phyloP scores from a whole-genome alignment of 2,113 vertebrate species.

The Nansenia antarctica region DNA sequence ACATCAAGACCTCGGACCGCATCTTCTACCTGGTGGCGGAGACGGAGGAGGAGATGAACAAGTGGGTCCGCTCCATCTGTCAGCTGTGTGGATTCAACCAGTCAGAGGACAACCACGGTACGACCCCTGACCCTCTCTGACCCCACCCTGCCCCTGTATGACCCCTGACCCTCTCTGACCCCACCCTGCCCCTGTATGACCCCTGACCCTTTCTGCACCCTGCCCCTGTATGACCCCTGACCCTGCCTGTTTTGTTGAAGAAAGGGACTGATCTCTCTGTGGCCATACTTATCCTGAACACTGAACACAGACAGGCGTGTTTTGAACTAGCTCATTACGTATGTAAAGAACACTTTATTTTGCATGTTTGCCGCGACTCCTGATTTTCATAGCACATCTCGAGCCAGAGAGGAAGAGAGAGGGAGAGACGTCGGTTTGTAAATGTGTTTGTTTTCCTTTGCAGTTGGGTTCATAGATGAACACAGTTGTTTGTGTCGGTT shows the following conservation, averaged over 20 bases:
- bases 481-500: no score
- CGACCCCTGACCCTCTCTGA: neutral
- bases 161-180: neutral
- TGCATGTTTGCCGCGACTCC: no score
- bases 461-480: no score
- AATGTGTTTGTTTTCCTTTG: no score
- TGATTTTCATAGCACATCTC: no score
- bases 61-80: constrained; percentile 98
- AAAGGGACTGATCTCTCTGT: constrained; percentile 30
- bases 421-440: no score
- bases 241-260: constrained; percentile 50
- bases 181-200: neutral
- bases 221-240: neutral
- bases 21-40: constrained; percentile 98
- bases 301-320: no score
- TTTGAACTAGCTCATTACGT: no score
- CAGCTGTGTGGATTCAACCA: constrained; percentile 99
- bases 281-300: no score
- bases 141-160: neutral
- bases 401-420: no score
- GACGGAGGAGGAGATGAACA: constrained; percentile 98
- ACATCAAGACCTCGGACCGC: constrained; percentile 95
- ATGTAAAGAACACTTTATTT: no score
- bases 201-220: neutral
- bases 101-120: constrained; percentile 91